Evolutionary conservation across 2,888 invertebrate genomes (phyloP).

Genomic region (Mactromeris polynyma): DNA sequence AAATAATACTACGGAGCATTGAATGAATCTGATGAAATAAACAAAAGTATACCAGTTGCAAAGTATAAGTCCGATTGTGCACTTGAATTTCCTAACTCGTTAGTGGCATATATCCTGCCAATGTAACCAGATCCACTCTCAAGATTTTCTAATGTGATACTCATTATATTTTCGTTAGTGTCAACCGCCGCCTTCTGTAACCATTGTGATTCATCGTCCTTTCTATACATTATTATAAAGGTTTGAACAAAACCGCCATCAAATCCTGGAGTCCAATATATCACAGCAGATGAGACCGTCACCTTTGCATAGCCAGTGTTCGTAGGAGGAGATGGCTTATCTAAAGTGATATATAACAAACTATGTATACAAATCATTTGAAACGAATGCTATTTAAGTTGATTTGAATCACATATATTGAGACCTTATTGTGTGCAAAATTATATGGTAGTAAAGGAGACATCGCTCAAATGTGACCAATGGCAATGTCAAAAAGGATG

Average conservation of each 20-base stretch:
- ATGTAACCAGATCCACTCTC: neutral
- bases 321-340: slow-evolving; percentile 4
- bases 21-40: too few relatives aligned
- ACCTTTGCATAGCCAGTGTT: neutral
- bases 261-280: slow-evolving; percentile 11
- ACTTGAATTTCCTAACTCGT: slow-evolving; percentile 1
- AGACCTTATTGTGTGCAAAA: too few relatives aligned
- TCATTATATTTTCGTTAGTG: neutral
- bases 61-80: neutral
- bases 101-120: neutral
- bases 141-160: neutral
- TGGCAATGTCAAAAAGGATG: too few relatives aligned
- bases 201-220: neutral
- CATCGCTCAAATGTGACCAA: too few relatives aligned
- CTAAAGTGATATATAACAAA: neutral
- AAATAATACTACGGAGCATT: too few relatives aligned
- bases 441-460: too few relatives aligned
- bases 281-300: neutral
- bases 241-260: neutral
- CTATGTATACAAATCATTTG: neutral
- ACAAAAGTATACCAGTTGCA: neutral
- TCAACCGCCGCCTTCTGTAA: neutral
- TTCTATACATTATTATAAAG: slow-evolving; percentile 11
- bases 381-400: too few relatives aligned
- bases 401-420: too few relatives aligned